Evolutionary conservation across 2,888 invertebrate genomes (phyloP), one percentile per base, ranked within the genome.

Genomic region (Toxonevra muliebris): DNA sequence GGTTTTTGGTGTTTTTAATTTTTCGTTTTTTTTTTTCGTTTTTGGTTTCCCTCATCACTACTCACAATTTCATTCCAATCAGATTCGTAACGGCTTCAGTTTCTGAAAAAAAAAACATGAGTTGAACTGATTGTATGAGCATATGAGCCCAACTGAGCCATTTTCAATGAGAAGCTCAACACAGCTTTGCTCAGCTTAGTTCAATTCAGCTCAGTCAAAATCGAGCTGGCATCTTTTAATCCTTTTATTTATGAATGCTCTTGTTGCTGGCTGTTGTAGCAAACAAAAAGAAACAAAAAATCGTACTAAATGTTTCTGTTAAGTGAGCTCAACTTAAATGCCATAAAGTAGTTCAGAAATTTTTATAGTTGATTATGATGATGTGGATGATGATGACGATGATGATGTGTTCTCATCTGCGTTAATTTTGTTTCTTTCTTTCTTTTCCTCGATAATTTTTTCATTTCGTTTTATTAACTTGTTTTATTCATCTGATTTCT

Each of bases 311-410:
- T 54, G 54, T 17, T 58, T 54, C 15, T 19, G 54, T 54, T 54
- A 54, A 2, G 19, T 54, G 54, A 43, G 48, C 64, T 30, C 11
- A 30, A 17, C 58, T n/a, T 30, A 69, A 69, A 59, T 69, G 69
- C 67, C 69, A 67, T 71, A 69, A 69, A 69, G 69, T 71, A 69
- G 69, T 71, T 69, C 69, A 67, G 50, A 66, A 69, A 65, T 66
- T 68, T 65, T 70, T 68, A 68, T 70, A 52, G 52, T 61, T 48
- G 55, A 50, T 20, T 19, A 53, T 53, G 53, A 12, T 53, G 53
- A n/a, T 53, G 20, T 12, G 15, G 53, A 19, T 19, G 63, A 63
- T 63, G 63, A 53, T 64, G 57, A 59, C 60, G 54, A 58, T 19
- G n/a, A 52, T 43, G 52, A 42, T 48, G 53, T 40, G 19, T 53